Evolutionary conservation across 1,140 invertebrate species (phyloP).

Genomic region (Drosophila arizonae): DNA sequence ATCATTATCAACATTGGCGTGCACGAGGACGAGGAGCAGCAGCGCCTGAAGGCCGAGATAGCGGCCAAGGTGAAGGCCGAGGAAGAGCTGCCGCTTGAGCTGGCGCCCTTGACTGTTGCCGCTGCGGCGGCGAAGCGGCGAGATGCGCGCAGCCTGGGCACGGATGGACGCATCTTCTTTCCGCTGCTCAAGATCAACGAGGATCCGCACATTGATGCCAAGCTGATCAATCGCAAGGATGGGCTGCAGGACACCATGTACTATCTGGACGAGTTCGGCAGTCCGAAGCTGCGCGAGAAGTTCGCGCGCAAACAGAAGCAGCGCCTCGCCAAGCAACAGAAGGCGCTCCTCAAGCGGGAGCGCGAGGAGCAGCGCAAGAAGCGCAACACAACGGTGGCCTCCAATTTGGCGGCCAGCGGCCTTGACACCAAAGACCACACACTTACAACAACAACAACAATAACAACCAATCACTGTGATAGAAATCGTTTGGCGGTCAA

Average conservation of each 20-base stretch:
- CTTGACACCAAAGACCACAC: conserved; percentile 62
- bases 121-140: conserved; percentile 53
- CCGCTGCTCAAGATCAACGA: conserved; percentile 77
- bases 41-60: not conserved
- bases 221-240: conserved; percentile 81
- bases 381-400: conserved; percentile 74
- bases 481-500: conserved; percentile 35
- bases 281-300: conserved; percentile 80
- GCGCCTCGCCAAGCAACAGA: conserved; percentile 64
- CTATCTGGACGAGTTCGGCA: conserved; percentile 82
- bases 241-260: conserved; percentile 82
- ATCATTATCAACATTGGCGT: conserved; percentile 58
- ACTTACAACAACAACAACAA: conserved; percentile 15
- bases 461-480: conserved; percentile 44
- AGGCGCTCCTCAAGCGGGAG: conserved; percentile 59
- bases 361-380: conserved; percentile 73
- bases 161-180: conserved; percentile 74
- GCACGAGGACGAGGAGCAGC: conserved; percentile 7
- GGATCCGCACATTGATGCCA: conserved; percentile 74
- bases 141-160: conserved; percentile 63
- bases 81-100: conserved; percentile 48
- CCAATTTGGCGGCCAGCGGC: conserved; percentile 68
- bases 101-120: conserved; percentile 53
- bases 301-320: conserved; percentile 77
- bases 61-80: conserved; percentile 19